Evolutionary conservation across 1,140 invertebrate species (phyloP).

Genomic region (Mycetomoellerius zeteki): DNA sequence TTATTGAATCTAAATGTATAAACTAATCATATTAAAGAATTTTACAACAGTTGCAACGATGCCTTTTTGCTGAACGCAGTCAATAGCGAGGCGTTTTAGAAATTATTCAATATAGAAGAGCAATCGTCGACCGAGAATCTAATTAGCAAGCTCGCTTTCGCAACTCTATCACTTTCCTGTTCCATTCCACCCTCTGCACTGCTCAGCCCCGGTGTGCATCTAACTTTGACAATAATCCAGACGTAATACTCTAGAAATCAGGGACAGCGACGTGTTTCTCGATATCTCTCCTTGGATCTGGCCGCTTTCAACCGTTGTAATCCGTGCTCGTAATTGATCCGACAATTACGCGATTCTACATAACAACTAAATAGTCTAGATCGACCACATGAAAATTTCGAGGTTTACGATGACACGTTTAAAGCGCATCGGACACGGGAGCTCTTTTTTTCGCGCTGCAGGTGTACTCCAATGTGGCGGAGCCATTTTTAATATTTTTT

Average conservation of each 20-base stretch:
- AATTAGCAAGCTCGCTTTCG: conserved; percentile 19
- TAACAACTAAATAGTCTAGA: not conserved
- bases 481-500: conserved; percentile 32
- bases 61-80: no score
- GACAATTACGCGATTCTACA: conserved; percentile 19
- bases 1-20: no score
- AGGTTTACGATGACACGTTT: not conserved
- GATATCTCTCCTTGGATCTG: conserved; percentile 42
- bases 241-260: conserved; percentile 18
- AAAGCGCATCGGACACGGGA: not conserved
- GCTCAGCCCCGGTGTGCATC: not conserved
- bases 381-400: not conserved
- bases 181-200: not conserved
- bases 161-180: not conserved
- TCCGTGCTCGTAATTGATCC: conserved; percentile 29
- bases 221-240: conserved; percentile 52
- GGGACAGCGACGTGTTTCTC: conserved; percentile 2
- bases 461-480: not conserved
- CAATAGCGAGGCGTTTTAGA: not conserved
- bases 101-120: conserved; percentile 32
- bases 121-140: conserved; percentile 5
- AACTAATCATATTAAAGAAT: no score
- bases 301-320: conserved; percentile 23
- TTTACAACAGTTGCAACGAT: no score
- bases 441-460: not conserved